A percentile compares a stretch with the other conserved stretches of the same genome.
These are phyloP conservation scores for Mobula hypostoma DNA, from an alignment of 2,113 vertebrate species.

Conservation along the genomic window DNA sequence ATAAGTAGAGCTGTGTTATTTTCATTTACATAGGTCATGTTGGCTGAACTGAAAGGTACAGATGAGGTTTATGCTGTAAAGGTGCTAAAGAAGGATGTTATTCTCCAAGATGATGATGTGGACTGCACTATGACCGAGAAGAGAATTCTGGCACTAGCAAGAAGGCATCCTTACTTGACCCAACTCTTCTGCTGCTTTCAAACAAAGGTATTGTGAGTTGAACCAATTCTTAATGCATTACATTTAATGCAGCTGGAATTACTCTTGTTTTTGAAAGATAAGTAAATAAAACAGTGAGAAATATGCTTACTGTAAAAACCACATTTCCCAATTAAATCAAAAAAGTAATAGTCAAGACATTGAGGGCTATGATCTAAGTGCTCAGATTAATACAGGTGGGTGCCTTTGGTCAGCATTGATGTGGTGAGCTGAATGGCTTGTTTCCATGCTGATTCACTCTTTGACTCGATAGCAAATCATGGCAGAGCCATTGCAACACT, in stretches of 20 bases:
- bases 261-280: not conserved
- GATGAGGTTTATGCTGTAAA: slow-evolving; percentile 98
- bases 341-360: not conserved
- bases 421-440: too few species aligned
- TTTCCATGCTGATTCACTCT: too few species aligned
- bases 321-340: not conserved
- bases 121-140: slow-evolving; percentile 99
- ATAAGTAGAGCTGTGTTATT: not conserved
- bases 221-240: not conserved
- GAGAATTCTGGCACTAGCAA: slow-evolving; percentile 87
- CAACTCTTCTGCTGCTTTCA: slow-evolving; percentile 99
- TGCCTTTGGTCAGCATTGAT: too few species aligned
- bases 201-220: slow-evolving; percentile 71
- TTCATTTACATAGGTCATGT: slow-evolving; percentile 72
- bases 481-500: not conserved
- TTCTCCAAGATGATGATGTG: slow-evolving; percentile 92
- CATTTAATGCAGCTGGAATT: not conserved
- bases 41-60: slow-evolving; percentile 89
- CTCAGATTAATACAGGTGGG: too few species aligned
- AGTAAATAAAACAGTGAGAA: not conserved
- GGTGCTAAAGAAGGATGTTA: slow-evolving; percentile 95
- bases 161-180: slow-evolving; percentile 92
- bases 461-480: not conserved
- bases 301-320: not conserved
- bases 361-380: too few species aligned